Evolutionary conservation across 2,113 vertebrate genomes (phyloP).

Genomic region (Crotalus viridis): DNA sequence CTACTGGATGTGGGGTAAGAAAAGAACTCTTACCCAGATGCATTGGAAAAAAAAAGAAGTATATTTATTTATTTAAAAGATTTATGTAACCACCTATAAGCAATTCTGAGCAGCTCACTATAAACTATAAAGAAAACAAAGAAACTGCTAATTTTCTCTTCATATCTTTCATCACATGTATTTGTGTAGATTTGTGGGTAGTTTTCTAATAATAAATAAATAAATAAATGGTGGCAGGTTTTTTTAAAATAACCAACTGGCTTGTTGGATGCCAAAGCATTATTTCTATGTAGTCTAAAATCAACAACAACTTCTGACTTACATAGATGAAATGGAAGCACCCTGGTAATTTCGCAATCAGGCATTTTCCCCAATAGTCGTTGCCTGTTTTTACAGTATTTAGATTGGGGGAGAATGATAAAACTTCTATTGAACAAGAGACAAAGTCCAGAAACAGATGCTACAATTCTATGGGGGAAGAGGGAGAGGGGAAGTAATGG

Average conservation of each 20-base stretch:
- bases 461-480: background rate
- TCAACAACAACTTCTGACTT: background rate
- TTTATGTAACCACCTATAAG: background rate
- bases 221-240: background rate
- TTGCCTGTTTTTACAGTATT: background rate
- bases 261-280: background rate
- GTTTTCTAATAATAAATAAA: background rate
- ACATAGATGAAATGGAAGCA: background rate
- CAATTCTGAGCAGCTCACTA: background rate
- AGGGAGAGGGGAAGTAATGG: background rate
- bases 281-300: background rate
- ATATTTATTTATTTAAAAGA: background rate
- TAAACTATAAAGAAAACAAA: background rate
- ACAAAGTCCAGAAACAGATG: background rate
- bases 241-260: background rate
- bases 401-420: background rate
- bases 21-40: background rate
- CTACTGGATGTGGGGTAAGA: background rate
- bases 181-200: background rate
- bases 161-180: background rate
- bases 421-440: background rate
- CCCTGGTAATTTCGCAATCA: background rate
- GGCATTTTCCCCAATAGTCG: background rate
- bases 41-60: background rate
- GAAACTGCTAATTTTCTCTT: background rate